Evolutionary conservation across 2,797 vertebrate species (phyloP), one percentile per base, ranked within the genome.

Genomic region (Enteromius unitaeniatus): DNA sequence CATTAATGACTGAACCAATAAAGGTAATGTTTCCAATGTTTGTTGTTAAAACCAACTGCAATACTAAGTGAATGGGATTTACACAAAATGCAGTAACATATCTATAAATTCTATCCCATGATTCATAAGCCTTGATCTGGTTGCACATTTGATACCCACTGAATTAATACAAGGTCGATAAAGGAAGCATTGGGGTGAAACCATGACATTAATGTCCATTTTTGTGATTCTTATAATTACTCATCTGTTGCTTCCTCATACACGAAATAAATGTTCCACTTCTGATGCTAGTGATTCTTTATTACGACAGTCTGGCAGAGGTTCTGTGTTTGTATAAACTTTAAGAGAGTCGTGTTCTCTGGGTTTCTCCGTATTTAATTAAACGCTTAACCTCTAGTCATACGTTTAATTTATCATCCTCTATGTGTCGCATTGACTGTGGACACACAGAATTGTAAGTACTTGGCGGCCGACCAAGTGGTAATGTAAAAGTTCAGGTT

Each of bases 321-420:
- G 34, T 37, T 55, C 21, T 55, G 75, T 82, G 79, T 83, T 84
- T 79, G 47, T 75, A 83, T 84, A 86, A 82, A 82, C 79, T 79
- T 87, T 85, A 69, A 21, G 34, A 80, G 77, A 84, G 65, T 40
- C 4, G 7, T 65, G 28, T 83, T 86, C 79, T 67, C 40, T 37
- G 15, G 40, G 79, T 28, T 73, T 58, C 23, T 31, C 26, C 34
- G 13, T 51, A 53, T 77, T 78, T 72, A 78, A 84, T 84, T 79
- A 84, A 86, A 70, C 10, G 10, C 55, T 31, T 83, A 68, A 86
- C 76, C 72, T 81, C 21, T 23, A 19, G 23, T 31, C n/a, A 7
- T n/a, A 17, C 14, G 5, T 8, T 15, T 31, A 19, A 77, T 83
- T 82, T 17, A 73, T 86, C 64, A 79, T 80, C 26, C 13, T 60